Evolutionary conservation across 2,113 vertebrate genomes (phyloP).

Genomic region (Galemys pyrenaicus): DNA sequence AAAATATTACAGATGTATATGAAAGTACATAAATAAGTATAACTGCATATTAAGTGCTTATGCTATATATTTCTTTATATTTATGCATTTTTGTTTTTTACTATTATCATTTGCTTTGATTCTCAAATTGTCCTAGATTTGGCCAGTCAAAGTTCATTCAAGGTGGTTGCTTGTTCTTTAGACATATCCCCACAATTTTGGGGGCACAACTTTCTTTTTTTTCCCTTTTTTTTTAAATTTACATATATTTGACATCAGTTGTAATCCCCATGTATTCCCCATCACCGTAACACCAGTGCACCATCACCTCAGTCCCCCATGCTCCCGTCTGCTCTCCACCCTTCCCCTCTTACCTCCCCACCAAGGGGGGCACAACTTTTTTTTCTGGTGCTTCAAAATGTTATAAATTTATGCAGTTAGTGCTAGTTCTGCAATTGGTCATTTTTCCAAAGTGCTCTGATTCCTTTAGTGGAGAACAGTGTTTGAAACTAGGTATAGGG

Average conservation of each 20-base stretch:
- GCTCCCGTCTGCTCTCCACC: too few species aligned
- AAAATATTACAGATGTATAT: neutral
- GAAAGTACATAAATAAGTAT: neutral
- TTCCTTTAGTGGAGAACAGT: neutral
- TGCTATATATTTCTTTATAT: neutral
- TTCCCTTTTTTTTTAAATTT: too few species aligned
- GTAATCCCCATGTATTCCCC: too few species aligned
- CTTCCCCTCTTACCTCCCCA: too few species aligned
- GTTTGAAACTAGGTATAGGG: neutral
- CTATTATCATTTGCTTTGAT: constrained; percentile 4
- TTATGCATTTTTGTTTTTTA: constrained; percentile 1
- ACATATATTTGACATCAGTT: too few species aligned
- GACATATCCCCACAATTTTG: neutral
- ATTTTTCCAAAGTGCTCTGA: neutral
- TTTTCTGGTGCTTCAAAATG: neutral
- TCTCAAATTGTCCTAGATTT: constrained; percentile 16
- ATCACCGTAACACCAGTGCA: too few species aligned
- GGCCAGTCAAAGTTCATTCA: neutral
- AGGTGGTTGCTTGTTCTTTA: neutral
- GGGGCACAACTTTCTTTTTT: constrained; percentile 33
- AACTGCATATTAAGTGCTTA: neutral
- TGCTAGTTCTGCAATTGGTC: neutral
- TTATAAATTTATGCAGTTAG: neutral
- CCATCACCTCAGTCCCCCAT: too few species aligned
- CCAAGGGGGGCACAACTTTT: neutral